Evolutionary conservation across 2,888 invertebrate species (phyloP), one percentile per base, ranked within the genome.

Genomic region (Eupithecia exiguata): DNA sequence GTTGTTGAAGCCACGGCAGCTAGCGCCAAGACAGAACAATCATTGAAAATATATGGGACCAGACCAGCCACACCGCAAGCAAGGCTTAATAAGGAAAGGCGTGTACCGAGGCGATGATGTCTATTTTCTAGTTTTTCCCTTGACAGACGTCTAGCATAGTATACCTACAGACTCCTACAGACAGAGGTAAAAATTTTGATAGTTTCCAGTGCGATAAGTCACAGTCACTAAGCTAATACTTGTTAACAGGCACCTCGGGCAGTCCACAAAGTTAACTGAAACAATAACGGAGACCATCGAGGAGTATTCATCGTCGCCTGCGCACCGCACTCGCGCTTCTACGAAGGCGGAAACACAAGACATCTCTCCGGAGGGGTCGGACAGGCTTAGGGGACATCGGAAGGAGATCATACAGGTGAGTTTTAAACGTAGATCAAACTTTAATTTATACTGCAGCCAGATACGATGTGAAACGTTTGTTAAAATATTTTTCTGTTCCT

Each of bases 341-440:
- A 85, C 84, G 36, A 90, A 87, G 78, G 77, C 80, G 25, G 76
- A 88, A 58, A 88, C 96, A 61, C 96, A 96, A 1, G 96, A 96
- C 84, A 96, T 96, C 88, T 96, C 96, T 0, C 92, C 94, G 0
- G 92, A 92, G 67, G 94, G 90, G 79, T 82, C 91, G 69, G 93
- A 93, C 74, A 81, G 91, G 74, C 79, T 89, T 58, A 89, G 82
- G 71, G 89, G 87, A 18, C 84, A 88, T 71, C 74, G 85, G 16
- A 93, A 92, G 75, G 94, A 94, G 79, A 89, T 90, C 53, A 87
- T 88, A 68, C 94, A 94, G 92, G 94, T 94, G 35, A 49, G 72
- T 70, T 74, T 30, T 38, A 5, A 25, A 18, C 46, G 18, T 46
- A 46, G 40, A 30, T 30, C 30, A 30, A 30, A 30, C 30, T 30